Conservation (phyloP, 2,113 vertebrate genomes). For the Phoenicopterus ruber region DNA sequence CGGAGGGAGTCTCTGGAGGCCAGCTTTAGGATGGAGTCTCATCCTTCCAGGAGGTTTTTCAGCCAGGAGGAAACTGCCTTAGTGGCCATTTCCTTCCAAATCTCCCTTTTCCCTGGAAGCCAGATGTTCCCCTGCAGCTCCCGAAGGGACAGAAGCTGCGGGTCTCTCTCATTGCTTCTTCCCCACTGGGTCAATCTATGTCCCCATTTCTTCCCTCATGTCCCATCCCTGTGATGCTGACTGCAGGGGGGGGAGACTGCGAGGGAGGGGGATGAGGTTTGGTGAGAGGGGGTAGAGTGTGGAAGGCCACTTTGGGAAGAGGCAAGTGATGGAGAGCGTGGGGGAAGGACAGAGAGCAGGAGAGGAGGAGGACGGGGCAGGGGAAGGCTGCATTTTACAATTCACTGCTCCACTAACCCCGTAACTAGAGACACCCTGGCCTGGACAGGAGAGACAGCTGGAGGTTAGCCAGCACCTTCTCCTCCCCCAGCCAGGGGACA, state of each 20-base stretch:
- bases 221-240: not conserved
- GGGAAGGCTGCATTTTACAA: not conserved
- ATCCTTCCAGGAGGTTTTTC: not conserved
- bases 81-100: not conserved
- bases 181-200: not conserved
- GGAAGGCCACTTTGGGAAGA: not conserved
- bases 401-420: not conserved
- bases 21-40: not conserved
- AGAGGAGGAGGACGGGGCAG: not conserved
- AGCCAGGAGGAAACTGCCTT: not conserved
- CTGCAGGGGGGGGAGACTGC: no score
- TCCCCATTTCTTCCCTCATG: not conserved
- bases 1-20: accelerated
- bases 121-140: not conserved
- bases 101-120: not conserved
- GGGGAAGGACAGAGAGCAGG: not conserved
- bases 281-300: not conserved
- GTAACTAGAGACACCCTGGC: not conserved
- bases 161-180: not conserved
- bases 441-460: not conserved
- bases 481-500: not conserved
- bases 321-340: not conserved
- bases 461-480: not conserved
- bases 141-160: not conserved
- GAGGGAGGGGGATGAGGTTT: not conserved